Percentiles rank a stretch among this genome's conserved stretches.
Evolutionary conservation across 2,888 invertebrate species (phyloP).

Genomic region (Acholoe squamosa): DNA sequence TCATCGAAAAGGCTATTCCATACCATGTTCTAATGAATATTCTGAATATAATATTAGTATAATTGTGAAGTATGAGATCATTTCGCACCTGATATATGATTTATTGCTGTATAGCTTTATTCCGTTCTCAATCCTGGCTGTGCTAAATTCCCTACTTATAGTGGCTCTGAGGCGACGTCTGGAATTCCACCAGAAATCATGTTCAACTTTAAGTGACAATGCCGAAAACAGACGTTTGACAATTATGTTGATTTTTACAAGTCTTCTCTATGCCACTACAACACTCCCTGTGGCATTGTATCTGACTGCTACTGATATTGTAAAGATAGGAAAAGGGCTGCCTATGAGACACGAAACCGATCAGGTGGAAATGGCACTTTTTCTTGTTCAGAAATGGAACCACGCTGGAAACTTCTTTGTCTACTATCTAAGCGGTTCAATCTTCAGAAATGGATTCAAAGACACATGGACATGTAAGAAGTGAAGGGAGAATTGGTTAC

Average conservation of each 20-base stretch:
- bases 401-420: background rate
- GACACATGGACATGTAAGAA: constrained; percentile 27
- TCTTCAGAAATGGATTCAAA: background rate
- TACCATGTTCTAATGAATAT: background rate
- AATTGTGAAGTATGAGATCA: background rate
- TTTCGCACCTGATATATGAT: background rate
- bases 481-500: background rate
- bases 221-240: background rate
- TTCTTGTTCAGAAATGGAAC: background rate
- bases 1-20: constrained; percentile 3
- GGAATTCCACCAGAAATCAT: background rate
- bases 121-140: background rate
- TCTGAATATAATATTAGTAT: no score
- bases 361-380: background rate
- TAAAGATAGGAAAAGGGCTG: background rate
- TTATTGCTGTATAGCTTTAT: background rate
- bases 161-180: background rate
- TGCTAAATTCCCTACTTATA: background rate
- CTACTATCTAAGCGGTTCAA: background rate
- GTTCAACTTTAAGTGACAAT: background rate
- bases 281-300: background rate
- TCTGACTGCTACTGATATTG: background rate
- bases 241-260: background rate
- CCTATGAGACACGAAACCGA: background rate
- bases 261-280: background rate